Percentiles rank a stretch among this genome's conserved stretches.
Conservation (phyloP, 92 coral and sea anemone genomes). For the Scolanthus callimorphus region DNA sequence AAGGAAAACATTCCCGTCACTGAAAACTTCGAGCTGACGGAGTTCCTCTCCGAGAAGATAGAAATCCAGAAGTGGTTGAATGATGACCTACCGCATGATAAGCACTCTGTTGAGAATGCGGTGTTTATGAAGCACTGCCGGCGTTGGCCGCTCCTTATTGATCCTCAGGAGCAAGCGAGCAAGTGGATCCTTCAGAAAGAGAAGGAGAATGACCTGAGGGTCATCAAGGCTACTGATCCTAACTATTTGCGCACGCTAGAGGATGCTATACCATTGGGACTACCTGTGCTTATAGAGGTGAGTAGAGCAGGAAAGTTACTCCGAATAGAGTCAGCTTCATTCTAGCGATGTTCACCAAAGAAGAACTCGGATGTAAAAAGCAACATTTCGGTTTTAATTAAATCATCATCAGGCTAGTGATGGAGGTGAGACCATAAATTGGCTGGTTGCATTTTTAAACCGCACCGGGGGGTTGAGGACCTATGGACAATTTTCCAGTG, state of each 20-base stretch:
- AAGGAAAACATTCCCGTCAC: slow-evolving; percentile 63
- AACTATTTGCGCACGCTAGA: slow-evolving; percentile 69
- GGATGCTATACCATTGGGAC: slow-evolving; percentile 87
- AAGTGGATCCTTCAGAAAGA: slow-evolving; percentile 93
- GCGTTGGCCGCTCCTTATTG: slow-evolving; percentile 94
- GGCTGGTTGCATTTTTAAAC: too few relatives aligned
- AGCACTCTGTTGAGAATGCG: slow-evolving; percentile 82
- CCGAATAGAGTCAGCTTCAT: too few relatives aligned
- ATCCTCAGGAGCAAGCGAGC: slow-evolving; percentile 94
- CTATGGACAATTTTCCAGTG: too few relatives aligned
- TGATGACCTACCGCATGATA: slow-evolving; percentile 78
- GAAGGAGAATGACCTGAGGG: slow-evolving; percentile 70
- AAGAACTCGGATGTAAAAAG: too few relatives aligned
- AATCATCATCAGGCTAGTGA: too few relatives aligned
- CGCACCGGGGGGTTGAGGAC: too few relatives aligned
- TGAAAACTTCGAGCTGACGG: slow-evolving; percentile 76
- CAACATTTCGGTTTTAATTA: too few relatives aligned
- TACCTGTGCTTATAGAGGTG: slow-evolving; percentile 89
- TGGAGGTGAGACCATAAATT: too few relatives aligned
- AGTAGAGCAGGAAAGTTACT: too few relatives aligned
- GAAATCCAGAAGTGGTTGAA: slow-evolving; percentile 90
- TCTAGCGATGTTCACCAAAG: too few relatives aligned
- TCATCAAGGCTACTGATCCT: slow-evolving; percentile 86
- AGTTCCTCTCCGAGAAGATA: slow-evolving; percentile 79
- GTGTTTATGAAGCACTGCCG: slow-evolving; percentile 82